Conservation (phyloP, 2,113 vertebrate genomes). For the Gobius niger region DNA sequence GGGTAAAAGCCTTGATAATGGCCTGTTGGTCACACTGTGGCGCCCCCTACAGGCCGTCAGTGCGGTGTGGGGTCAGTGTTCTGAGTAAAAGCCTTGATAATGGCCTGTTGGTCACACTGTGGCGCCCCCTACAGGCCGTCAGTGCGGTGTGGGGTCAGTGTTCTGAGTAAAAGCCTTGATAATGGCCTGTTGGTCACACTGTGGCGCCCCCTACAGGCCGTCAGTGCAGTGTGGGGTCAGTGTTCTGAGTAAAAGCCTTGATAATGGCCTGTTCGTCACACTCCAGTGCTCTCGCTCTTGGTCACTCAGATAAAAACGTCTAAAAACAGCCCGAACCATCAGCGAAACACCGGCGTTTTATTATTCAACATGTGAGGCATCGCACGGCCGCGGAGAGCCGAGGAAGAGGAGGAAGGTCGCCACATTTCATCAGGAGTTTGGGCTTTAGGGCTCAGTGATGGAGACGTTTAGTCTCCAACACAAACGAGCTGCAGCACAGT, state of each 20-base stretch:
- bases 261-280: not conserved
- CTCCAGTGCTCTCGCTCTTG: not conserved
- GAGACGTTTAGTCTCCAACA: too few relatives aligned
- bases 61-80: too few relatives aligned
- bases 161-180: not conserved
- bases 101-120: not conserved
- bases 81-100: too few relatives aligned
- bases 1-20: too few relatives aligned
- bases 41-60: too few relatives aligned
- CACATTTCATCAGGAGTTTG: too few relatives aligned
- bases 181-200: not conserved
- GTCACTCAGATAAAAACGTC: not conserved
- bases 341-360: not conserved
- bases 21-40: too few relatives aligned
- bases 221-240: not conserved
- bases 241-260: not conserved
- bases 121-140: not conserved
- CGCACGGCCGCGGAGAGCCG: not conserved
- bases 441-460: too few relatives aligned
- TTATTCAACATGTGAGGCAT: not conserved
- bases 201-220: not conserved
- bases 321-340: not conserved
- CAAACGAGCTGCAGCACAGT: too few relatives aligned
- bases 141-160: not conserved
- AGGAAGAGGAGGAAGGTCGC: not conserved